Evolutionary conservation across 1,140 invertebrate species (phyloP), one percentile per base, ranked within the genome.

Genomic region (Drosophila guanche): DNA sequence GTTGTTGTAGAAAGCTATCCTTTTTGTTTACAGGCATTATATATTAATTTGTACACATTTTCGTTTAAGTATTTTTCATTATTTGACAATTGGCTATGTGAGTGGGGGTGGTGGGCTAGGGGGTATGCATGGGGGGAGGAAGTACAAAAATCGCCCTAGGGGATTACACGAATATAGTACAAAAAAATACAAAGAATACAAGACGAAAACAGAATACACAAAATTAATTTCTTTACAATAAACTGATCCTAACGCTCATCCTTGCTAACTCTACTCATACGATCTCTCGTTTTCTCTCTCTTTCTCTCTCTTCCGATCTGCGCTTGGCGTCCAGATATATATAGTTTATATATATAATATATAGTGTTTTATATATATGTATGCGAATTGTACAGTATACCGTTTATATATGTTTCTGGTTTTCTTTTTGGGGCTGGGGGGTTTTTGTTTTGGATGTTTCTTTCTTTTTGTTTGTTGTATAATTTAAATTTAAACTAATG

Each of bases 21-120:
- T 54, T 16, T 56, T 58, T 56, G 25, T 63, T 84, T 63, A 84
- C 54, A 84, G 68, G 40, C 62, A 62, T 84, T 80, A 70, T 70
- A 37, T 68, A 60, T 85, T 85, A 86, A 85, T 85, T 85, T 85
- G 81, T 85, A 85, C 81, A 85, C 76, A 77, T 81, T 86, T 83
- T 65, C 80, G 51, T 86, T 85, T 85, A 85, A 85, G 81, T 85
- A 85, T 77, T 86, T 81, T 20, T 20, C 65, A 75, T 77, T 77
- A 68, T 80, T 74, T 77, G 76, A 86, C 71, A 88, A 86, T 88
- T 86, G 83, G 81, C 83, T 86, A 88, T 86, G 81, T 86, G 77
- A 73, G 68, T 80, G 68, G 72, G 42, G 27, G 62, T 37, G 27
- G 14, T 46, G 56, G 14, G 25, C 25, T 5, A 63, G 20, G 20